Conservation (phyloP, 2,888 invertebrate species). For the Hylaea fasciaria region DNA sequence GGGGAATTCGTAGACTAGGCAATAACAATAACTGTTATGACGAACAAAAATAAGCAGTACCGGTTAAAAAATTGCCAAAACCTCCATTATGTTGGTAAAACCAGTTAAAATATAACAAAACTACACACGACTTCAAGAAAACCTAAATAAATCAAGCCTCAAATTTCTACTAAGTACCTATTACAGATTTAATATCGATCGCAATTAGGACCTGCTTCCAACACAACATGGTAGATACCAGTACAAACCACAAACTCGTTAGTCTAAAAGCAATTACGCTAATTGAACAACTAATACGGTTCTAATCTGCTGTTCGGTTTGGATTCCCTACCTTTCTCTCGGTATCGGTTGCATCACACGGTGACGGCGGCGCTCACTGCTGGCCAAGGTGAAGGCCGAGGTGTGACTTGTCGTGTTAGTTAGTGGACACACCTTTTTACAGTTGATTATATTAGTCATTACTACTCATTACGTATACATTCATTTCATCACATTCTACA, state of each 20-base stretch:
- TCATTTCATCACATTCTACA: neutral
- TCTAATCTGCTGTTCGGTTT: conserved; percentile 31
- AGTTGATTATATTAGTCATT: conserved; percentile 3
- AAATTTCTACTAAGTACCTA: too few species aligned
- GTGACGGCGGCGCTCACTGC: conserved; percentile 6
- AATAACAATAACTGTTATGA: too few species aligned
- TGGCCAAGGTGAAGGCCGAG: conserved; percentile 29
- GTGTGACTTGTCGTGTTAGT: conserved; percentile 4
- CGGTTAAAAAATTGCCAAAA: too few species aligned
- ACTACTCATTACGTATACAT: conserved; percentile 1
- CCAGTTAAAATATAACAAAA: too few species aligned
- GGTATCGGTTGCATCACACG: conserved; percentile 9
- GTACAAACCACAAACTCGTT: conserved; percentile 7
- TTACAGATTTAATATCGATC: too few species aligned
- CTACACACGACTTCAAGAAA: too few species aligned
- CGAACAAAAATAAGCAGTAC: too few species aligned
- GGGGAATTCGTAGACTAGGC: too few species aligned
- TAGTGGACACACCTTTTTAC: conserved; percentile 18
- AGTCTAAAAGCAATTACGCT: conserved; percentile 13
- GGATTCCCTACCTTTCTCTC: conserved; percentile 28
- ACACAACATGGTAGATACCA: too few species aligned
- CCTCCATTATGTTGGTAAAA: too few species aligned
- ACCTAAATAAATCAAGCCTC: too few species aligned
- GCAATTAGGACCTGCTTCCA: too few species aligned
- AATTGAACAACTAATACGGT: conserved; percentile 19